Percentiles rank a stretch among this genome's conserved stretches.
phyloP scores from a whole-genome alignment of 2,888 invertebrate genomes.

The Dione juno region DNA sequence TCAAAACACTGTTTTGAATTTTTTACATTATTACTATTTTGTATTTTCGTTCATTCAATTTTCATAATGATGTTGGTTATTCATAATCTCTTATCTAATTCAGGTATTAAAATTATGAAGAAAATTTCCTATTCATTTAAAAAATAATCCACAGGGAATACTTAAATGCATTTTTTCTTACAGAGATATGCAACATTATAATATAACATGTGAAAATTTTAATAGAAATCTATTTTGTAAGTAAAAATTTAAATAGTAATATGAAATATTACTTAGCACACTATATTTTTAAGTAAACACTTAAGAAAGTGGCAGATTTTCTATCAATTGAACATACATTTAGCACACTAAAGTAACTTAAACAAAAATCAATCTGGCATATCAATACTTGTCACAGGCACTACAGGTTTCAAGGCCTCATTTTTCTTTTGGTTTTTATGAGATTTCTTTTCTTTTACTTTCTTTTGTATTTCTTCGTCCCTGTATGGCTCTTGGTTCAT shows the following conservation, averaged over 20 bases:
- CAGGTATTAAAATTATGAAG: background rate
- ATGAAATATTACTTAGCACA: slow-evolving; percentile 4
- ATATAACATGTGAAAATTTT: no score
- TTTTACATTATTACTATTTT: background rate
- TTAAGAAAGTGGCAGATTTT: slow-evolving; percentile 29
- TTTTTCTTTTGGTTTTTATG: slow-evolving; percentile 89
- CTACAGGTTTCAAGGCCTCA: slow-evolving; percentile 92
- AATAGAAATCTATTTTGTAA: no score
- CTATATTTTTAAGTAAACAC: slow-evolving; percentile 4
- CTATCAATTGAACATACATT: slow-evolving; percentile 72
- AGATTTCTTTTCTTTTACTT: slow-evolving; percentile 84
- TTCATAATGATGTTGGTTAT: background rate
- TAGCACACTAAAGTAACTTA: slow-evolving; percentile 32
- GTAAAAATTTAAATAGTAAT: background rate
- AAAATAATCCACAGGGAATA: no score
- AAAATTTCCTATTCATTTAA: background rate
- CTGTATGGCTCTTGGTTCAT: slow-evolving; percentile 76
- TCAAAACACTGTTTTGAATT: no score
- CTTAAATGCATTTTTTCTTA: no score
- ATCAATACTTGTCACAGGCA: slow-evolving; percentile 95
- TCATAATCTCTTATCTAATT: background rate
- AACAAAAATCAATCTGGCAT: slow-evolving; percentile 90
- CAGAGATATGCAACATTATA: no score
- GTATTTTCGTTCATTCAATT: background rate
- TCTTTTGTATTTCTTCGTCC: slow-evolving; percentile 73